These are phyloP conservation scores for Drosophila micromelanica DNA, from an alignment of 1,140 invertebrate genomes.

Conservation along the genomic window DNA sequence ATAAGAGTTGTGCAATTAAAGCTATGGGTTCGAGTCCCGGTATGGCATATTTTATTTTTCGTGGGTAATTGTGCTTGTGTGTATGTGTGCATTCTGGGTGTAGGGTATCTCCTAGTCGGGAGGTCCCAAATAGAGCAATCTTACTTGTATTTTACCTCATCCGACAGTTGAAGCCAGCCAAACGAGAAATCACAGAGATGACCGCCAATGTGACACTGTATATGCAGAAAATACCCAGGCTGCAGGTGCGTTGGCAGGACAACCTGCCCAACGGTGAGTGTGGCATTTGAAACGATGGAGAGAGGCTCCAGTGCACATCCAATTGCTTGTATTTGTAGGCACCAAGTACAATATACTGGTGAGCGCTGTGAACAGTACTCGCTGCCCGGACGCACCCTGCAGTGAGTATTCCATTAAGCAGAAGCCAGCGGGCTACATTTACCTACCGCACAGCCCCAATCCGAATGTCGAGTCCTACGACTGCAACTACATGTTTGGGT, in stretches of 20 bases:
- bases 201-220: constrained; percentile 63
- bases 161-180: constrained; percentile 4
- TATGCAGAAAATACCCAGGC: constrained; percentile 63
- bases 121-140: no score
- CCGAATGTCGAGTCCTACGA: constrained; percentile 64
- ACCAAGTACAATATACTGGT: constrained; percentile 76
- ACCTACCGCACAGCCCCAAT: constrained; percentile 65
- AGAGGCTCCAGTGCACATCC: no score
- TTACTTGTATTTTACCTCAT: no score
- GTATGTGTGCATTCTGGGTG: no score
- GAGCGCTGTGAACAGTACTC: constrained; percentile 65
- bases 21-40: no score
- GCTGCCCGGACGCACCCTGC: constrained; percentile 70
- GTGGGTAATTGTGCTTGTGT: no score
- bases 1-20: no score
- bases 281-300: no score
- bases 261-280: constrained; percentile 67
- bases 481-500: constrained; percentile 78
- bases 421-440: constrained; percentile 47
- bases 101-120: no score
- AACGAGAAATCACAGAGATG: constrained; percentile 51
- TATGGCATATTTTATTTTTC: no score
- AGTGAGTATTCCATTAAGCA: constrained; percentile 70
- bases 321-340: constrained; percentile 23
- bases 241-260: constrained; percentile 73